phyloP scores from a whole-genome alignment of 92 coral and sea anemone genomes.

The Plumapathes pennacea region DNA sequence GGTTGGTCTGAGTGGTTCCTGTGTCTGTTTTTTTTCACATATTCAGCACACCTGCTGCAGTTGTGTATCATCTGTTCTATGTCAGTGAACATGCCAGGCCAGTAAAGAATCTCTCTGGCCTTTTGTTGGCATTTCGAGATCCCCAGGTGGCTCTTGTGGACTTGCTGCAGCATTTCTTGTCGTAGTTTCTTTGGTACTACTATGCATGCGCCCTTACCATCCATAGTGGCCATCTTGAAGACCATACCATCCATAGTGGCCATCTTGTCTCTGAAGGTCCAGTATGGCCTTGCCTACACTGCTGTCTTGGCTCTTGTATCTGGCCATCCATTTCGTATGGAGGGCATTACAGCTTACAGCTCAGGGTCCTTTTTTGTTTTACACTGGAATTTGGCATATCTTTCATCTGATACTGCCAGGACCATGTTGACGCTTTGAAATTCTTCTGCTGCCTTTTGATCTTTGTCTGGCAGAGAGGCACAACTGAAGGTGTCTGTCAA shows the following conservation, averaged over 20 bases:
- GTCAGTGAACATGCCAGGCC: conserved; percentile 7
- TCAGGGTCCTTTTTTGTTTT: background rate
- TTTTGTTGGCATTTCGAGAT: conserved; percentile 1
- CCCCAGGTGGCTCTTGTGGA: conserved; percentile 10
- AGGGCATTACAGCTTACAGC: background rate
- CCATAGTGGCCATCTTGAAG: no score
- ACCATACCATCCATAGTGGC: background rate
- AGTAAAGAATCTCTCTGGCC: conserved; percentile 1
- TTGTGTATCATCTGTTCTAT: conserved; percentile 16
- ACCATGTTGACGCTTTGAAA: conserved; percentile 2
- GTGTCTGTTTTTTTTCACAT: background rate
- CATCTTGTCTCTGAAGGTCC: conserved; percentile 8
- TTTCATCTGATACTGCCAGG: conserved; percentile 8
- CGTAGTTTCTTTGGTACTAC: conserved; percentile 1
- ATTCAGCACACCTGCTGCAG: conserved; percentile 7
- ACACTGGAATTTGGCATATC: background rate
- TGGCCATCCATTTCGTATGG: conserved; percentile 10
- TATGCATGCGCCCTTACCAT: background rate
- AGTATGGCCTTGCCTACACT: background rate
- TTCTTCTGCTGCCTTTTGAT: background rate
- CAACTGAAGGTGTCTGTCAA: conserved; percentile 14
- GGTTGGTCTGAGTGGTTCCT: conserved; percentile 12
- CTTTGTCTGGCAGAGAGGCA: conserved; percentile 1
- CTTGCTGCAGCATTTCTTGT: conserved; percentile 7
- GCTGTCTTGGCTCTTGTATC: background rate